Percentiles rank a stretch among this genome's conserved stretches.
phyloP scores from a whole-genome alignment of 1,140 invertebrate genomes.

The Scaptomyza montana region DNA sequence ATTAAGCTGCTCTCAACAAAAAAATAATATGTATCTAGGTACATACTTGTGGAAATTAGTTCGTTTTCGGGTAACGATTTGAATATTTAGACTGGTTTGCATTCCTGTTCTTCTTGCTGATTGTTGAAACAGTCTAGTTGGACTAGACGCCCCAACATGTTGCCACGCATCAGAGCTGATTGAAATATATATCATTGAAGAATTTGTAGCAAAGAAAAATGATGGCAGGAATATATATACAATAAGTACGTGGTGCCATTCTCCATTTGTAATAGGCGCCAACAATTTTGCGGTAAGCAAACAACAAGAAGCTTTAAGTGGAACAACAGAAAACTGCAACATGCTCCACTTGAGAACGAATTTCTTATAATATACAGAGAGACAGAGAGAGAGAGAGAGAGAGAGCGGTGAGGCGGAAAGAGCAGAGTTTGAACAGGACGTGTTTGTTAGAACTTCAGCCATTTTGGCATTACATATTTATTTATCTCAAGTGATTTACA shows the following conservation, averaged over 20 bases:
- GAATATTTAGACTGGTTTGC: no score
- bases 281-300: background rate
- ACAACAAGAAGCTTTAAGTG: background rate
- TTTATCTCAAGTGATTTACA: constrained; percentile 13
- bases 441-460: background rate
- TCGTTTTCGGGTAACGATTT: no score
- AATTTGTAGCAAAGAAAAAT: background rate
- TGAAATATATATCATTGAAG: background rate
- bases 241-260: background rate
- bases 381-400: no score
- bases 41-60: no score
- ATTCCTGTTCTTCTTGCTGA: no score
- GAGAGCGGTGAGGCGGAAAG: background rate
- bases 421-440: background rate
- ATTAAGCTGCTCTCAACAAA: no score
- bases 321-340: background rate
- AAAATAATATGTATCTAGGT: no score
- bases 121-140: no score
- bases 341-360: background rate
- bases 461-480: constrained; percentile 14
- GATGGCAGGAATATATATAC: no score
- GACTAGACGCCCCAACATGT: no score
- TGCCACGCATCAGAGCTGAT: background rate
- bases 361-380: background rate
- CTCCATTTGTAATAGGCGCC: background rate